Conservation (phyloP, 2,113 vertebrate species). For the Cromileptes altivelis region DNA sequence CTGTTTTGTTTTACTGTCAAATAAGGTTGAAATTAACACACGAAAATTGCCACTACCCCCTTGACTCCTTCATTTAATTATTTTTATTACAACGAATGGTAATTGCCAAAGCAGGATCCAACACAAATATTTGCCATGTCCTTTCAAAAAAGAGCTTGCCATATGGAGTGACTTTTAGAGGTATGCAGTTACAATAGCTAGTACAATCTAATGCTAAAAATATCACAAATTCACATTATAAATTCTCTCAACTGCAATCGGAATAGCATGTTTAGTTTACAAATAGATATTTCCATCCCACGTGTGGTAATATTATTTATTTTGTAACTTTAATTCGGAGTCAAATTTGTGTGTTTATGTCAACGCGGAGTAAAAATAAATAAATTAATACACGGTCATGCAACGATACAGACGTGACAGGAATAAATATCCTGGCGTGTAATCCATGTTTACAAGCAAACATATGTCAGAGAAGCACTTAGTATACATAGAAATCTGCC, state of each 20-base stretch:
- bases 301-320: neutral
- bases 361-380: neutral
- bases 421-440: neutral
- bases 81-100: neutral
- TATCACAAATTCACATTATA: too few species aligned
- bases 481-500: neutral
- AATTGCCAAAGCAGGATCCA: neutral
- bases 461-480: neutral
- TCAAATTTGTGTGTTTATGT: neutral
- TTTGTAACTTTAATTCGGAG: neutral
- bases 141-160: too few species aligned
- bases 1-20: neutral
- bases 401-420: neutral
- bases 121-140: too few species aligned
- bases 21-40: neutral
- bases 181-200: neutral
- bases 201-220: neutral
- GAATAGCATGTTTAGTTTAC: neutral
- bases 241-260: neutral
- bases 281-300: neutral
- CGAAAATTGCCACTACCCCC: neutral
- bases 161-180: neutral
- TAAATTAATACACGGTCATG: neutral
- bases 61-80: neutral
- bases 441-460: neutral